Base-by-base conservation (phyloP, 2,888 invertebrate genomes). In the Apotomis turbidana region DNA sequence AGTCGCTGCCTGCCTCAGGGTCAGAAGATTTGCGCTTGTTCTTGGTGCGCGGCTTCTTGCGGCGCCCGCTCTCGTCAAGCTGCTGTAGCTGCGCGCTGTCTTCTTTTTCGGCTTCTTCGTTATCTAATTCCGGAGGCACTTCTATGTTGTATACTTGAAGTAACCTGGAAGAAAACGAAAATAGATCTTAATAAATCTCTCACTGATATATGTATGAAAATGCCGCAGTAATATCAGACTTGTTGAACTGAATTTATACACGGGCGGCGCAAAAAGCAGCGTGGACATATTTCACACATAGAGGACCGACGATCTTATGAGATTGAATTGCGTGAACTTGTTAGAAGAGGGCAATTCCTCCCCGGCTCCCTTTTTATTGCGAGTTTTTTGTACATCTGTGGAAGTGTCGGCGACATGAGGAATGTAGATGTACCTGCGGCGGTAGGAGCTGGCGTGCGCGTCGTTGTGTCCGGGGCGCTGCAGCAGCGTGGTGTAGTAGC, bases 101-200 rank as follows among this genome's bases (percentile, higher is more conserved):
- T 70, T 94, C 93, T 1, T 90, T 27, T 27, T 27, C 41, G 6
- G 41, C 41, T 41, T 41, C 88, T 12, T 88, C 87, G n/a, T 83
- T 82, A 10, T 94, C 94, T 0, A 93, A 91, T 72, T 94, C 94
- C 0, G 95, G 95, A 76, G 95, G 94, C 9, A 94, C 90, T 79
- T 95, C 95, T 70, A 97, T 94, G 80, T 97, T 96, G 87, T 96
- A 95, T 79, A 95, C 95, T 87, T 95, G 95, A n/a, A 97, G 91
- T 78, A 97, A 93, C 84, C 97, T 97, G 88, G 0, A 87, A 27
- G 27, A 27, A 27, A 27, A 27, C 27, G 27, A 27, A 27, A 27
- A 27, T 27, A 2, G 27, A 27, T 27, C 27, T 27, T 27, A 2
- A 27, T 1, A 27, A 27, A 27, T 27, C 27, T 27, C 27, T 27